Percentiles rank a stretch among this genome's conserved stretches.
phyloP scores from a whole-genome alignment of 2,113 vertebrate genomes.

The Stomatorhinus ivindoensis region DNA sequence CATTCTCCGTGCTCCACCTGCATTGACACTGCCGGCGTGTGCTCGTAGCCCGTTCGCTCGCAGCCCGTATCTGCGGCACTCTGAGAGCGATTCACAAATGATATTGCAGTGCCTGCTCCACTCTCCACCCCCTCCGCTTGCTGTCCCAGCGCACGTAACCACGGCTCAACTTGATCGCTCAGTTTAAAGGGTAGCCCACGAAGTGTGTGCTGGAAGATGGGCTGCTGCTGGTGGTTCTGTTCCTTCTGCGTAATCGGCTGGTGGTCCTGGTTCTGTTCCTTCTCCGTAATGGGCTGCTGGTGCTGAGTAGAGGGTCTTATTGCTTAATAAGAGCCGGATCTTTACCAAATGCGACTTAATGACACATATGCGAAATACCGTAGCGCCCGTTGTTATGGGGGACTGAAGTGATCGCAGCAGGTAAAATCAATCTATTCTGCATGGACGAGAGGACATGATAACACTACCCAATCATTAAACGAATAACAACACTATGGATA shows the following conservation, averaged over 20 bases:
- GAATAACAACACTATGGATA: constrained; percentile 6
- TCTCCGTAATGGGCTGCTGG: neutral
- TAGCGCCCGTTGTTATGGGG: neutral
- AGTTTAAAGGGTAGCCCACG: constrained; percentile 68
- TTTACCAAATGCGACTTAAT: constrained; percentile 40
- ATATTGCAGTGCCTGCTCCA: constrained; percentile 80
- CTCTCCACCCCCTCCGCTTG: constrained; percentile 41
- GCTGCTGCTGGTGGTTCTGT: neutral
- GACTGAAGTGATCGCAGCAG: constrained; percentile 7
- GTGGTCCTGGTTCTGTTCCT: neutral
- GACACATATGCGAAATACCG: constrained; percentile 48
- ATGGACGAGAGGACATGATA: neutral
- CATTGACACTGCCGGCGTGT: constrained; percentile 33
- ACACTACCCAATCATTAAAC: constrained; percentile 8
- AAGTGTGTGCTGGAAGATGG: constrained; percentile 43
- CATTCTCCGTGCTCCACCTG: constrained; percentile 61
- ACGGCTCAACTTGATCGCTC: constrained; percentile 70
- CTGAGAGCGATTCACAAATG: constrained; percentile 86
- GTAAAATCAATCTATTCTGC: neutral
- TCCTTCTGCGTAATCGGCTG: neutral
- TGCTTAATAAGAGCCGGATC: constrained; percentile 41
- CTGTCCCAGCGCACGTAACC: constrained; percentile 71
- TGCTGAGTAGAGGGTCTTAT: constrained; percentile 25
- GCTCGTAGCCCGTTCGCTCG: constrained; percentile 56
- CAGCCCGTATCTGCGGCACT: constrained; percentile 82